Conservation (phyloP, 2,888 invertebrate species). For the Philopedon plagiatum region DNA sequence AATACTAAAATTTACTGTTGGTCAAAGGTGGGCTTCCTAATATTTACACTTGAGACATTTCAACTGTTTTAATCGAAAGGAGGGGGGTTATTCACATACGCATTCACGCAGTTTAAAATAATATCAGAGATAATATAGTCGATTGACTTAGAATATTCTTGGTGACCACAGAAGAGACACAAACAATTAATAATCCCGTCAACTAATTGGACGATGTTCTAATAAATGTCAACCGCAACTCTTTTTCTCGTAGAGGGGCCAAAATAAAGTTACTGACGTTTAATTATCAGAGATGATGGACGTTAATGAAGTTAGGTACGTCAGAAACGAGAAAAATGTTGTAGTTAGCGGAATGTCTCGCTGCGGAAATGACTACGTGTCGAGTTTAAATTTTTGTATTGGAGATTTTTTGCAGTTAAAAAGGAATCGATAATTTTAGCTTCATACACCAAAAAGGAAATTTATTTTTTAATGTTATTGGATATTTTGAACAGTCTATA, state of each 20-base stretch:
- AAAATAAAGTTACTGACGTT: conserved; percentile 17
- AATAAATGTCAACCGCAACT: conserved; percentile 11
- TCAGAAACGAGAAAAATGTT: conserved; percentile 13
- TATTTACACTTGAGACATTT: too few relatives aligned
- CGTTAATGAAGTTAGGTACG: conserved; percentile 5
- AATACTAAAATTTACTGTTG: too few relatives aligned
- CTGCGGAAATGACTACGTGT: conserved; percentile 1
- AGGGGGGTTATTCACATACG: too few relatives aligned
- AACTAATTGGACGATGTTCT: neutral
- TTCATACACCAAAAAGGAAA: too few relatives aligned
- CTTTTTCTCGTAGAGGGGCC: neutral
- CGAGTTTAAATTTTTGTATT: neutral
- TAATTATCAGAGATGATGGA: conserved; percentile 15
- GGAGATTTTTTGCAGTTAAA: neutral
- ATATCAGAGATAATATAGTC: too few relatives aligned
- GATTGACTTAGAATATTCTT: too few relatives aligned
- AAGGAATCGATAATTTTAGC: too few relatives aligned
- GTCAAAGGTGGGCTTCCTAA: too few relatives aligned
- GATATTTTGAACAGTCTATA: too few relatives aligned
- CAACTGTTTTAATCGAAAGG: too few relatives aligned
- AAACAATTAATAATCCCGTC: neutral
- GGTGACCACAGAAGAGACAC: neutral
- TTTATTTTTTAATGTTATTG: too few relatives aligned
- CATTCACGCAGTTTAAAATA: too few relatives aligned
- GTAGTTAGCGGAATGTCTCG: conserved; percentile 2